phyloP scores from a whole-genome alignment of 2,113 vertebrate genomes.

The Stictonetta naevosa region DNA sequence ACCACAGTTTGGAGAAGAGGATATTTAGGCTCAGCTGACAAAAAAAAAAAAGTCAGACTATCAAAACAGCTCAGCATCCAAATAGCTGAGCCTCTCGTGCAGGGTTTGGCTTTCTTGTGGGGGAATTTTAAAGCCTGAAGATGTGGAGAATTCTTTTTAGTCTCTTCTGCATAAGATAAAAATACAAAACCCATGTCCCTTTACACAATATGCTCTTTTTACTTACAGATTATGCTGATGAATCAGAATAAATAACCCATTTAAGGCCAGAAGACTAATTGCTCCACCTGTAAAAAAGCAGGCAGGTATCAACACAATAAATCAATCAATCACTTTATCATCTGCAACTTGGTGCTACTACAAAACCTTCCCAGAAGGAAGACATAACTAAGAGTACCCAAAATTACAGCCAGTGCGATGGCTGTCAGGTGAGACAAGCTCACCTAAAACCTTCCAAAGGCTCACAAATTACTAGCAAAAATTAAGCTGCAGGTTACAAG shows the following conservation, averaged over 20 bases:
- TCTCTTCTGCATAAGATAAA: neutral
- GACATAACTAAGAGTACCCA: neutral
- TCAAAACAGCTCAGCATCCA: neutral
- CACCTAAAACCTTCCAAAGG: neutral
- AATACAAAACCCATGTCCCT: neutral
- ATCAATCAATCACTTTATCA: neutral
- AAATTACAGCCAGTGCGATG: neutral
- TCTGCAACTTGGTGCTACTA: neutral
- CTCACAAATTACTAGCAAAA: neutral
- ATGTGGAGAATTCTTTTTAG: neutral
- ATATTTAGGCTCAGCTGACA: neutral
- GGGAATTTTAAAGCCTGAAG: neutral
- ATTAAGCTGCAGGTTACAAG: neutral
- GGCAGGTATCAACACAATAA: neutral
- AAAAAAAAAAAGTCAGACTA: neutral
- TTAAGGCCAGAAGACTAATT: constrained; percentile 93
- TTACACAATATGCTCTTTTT: neutral
- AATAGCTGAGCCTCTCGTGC: neutral
- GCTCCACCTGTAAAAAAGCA: constrained; percentile 85
- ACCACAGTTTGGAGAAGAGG: neutral
- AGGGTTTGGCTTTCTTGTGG: neutral
- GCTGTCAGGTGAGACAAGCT: neutral
- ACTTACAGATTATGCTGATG: constrained; percentile 98
- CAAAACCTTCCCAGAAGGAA: neutral
- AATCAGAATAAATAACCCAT: constrained; percentile 94